A percentile compares a stretch with the other conserved stretches of the same genome.
Evolutionary conservation across 2,888 invertebrate genomes (phyloP).

Genomic region (Arenicola marina): DNA sequence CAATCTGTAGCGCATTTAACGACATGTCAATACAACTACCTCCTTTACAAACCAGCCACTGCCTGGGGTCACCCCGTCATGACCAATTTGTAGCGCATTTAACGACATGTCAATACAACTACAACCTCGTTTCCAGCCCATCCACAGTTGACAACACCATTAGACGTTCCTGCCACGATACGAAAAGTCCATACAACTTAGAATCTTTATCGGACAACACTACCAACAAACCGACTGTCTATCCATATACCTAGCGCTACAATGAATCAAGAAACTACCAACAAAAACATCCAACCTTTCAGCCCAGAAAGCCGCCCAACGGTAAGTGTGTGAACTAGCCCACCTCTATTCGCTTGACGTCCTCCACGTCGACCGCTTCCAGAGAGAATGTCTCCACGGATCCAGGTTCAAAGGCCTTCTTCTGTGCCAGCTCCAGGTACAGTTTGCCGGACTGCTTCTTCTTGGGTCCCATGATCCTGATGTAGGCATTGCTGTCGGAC

Average conservation of each 20-base stretch:
- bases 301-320: too few relatives aligned
- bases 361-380: slow-evolving; percentile 56
- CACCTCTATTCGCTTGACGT: slow-evolving; percentile 58
- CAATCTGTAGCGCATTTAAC: slow-evolving; percentile 45
- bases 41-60: slow-evolving; percentile 59
- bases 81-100: slow-evolving; percentile 48
- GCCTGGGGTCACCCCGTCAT: slow-evolving; percentile 57
- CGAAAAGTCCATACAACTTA: too few relatives aligned
- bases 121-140: slow-evolving; percentile 60
- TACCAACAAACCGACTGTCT: too few relatives aligned
- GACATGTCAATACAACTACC: too few relatives aligned
- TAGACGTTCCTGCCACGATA: too few relatives aligned
- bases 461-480: slow-evolving; percentile 49
- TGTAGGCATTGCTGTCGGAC: slow-evolving; percentile 57
- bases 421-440: slow-evolving; percentile 53
- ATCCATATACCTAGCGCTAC: too few relatives aligned
- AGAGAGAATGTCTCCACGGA: slow-evolving; percentile 58
- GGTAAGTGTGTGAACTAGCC: too few relatives aligned
- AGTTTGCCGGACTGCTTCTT: slow-evolving; percentile 48
- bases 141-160: too few relatives aligned
- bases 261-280: too few relatives aligned
- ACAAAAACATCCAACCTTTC: too few relatives aligned
- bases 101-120: too few relatives aligned
- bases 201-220: too few relatives aligned
- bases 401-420: slow-evolving; percentile 51